Conservation (phyloP, 2,888 invertebrate genomes). For the Sussaba pulchella region DNA sequence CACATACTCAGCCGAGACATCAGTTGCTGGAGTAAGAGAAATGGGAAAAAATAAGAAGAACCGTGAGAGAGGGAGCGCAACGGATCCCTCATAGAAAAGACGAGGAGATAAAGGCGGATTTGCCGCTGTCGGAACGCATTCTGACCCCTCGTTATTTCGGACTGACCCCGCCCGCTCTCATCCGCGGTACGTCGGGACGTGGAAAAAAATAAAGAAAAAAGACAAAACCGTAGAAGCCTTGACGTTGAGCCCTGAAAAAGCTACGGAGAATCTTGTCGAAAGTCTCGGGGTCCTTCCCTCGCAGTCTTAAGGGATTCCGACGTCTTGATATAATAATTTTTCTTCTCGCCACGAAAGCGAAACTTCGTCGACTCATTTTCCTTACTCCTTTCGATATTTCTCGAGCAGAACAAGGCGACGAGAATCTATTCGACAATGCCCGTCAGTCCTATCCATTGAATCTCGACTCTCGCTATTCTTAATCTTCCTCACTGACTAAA, state of each 20-base stretch:
- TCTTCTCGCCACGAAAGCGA: constrained; percentile 68
- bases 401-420: constrained; percentile 2
- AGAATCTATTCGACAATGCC: constrained; percentile 76
- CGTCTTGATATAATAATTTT: constrained; percentile 77
- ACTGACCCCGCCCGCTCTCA: constrained; percentile 71
- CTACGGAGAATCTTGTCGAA: constrained; percentile 60
- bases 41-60: constrained; percentile 36
- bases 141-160: constrained; percentile 74
- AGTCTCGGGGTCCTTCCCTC: constrained; percentile 56
- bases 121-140: constrained; percentile 70
- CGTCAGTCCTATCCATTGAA: constrained; percentile 82
- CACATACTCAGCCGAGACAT: constrained; percentile 64
- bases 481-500: constrained; percentile 59
- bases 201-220: background rate
- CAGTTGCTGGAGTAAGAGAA: constrained; percentile 69
- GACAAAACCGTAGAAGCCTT: constrained; percentile 2
- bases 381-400: constrained; percentile 64
- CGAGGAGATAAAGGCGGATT: constrained; percentile 62
- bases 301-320: constrained; percentile 77
- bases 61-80: constrained; percentile 34
- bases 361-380: constrained; percentile 77
- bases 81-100: constrained; percentile 63
- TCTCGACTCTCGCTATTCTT: constrained; percentile 70
- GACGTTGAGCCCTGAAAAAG: constrained; percentile 69
- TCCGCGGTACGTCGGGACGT: constrained; percentile 17